Percentiles rank a stretch among this genome's conserved stretches.
Evolutionary conservation across 2,113 vertebrate genomes (phyloP).

Genomic region (human (Homo sapiens)): DNA sequence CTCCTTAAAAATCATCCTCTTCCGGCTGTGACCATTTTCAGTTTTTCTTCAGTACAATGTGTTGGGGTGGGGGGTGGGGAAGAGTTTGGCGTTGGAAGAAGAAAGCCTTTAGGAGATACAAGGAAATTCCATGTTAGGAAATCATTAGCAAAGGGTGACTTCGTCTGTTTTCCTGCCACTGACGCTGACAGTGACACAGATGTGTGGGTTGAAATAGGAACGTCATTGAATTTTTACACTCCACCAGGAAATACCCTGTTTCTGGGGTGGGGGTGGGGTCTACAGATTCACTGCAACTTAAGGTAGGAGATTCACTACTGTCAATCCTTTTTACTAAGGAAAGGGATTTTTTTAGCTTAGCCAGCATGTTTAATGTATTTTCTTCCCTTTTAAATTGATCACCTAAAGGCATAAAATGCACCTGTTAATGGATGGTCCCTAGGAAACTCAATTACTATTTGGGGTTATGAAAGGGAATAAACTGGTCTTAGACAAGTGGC

Average conservation of each 20-base stretch:
- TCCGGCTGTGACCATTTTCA: constrained; percentile 78
- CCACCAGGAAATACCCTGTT: constrained; percentile 89
- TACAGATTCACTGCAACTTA: constrained; percentile 70
- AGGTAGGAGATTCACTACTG: constrained; percentile 67
- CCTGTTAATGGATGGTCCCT: constrained; percentile 25
- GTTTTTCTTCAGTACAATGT: constrained; percentile 70
- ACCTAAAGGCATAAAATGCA: constrained; percentile 24
- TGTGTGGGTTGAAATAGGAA: constrained; percentile 88
- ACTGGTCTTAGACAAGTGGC: neutral
- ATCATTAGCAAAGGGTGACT: constrained; percentile 85
- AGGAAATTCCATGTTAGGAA: constrained; percentile 90
- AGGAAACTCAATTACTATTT: neutral
- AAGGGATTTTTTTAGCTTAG: constrained; percentile 21
- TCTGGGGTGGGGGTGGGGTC: constrained; percentile 78
- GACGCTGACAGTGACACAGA: constrained; percentile 89
- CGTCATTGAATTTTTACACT: constrained; percentile 86
- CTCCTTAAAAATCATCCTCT: constrained; percentile 37
- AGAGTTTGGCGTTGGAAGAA: constrained; percentile 72
- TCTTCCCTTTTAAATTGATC: neutral
- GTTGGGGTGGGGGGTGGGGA: constrained; percentile 29
- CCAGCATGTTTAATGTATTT: constrained; percentile 1
- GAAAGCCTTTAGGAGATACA: constrained; percentile 79
- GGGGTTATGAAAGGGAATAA: neutral
- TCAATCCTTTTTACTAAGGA: constrained; percentile 36
- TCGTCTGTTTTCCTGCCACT: constrained; percentile 89